Base-by-base conservation (phyloP, 2,113 vertebrate species). In the Gymnogyps californianus region DNA sequence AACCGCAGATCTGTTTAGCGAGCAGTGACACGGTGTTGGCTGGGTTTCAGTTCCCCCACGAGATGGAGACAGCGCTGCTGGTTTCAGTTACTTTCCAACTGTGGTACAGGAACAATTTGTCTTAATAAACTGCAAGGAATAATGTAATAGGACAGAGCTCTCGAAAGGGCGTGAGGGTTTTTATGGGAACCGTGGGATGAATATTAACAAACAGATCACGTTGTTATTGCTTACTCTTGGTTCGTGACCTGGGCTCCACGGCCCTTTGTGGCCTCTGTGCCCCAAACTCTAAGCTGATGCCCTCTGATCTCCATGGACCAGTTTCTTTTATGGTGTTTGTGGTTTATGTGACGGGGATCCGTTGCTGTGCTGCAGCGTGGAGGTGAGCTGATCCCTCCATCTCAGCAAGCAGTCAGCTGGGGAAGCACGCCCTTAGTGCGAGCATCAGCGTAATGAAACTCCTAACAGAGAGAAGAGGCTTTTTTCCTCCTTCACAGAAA, bases 41-140 rank as follows among this genome's bases (percentile, higher is more conserved):
- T 28, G 67, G 94, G 67, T 25, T 81, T 90, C 94, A 32, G 61
- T 46, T 89, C 84, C 90, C 78, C 85, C 87, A 77, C 11, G 72
- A 87, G 93, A 91, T 90, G 88, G 94, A 89, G 85, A 81, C 88
- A 87, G 69, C 2, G 12, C 93, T 87, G 90, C 94, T 95, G 83
- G 40, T 34, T 92, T 84, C 44, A 4, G 49, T 81, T 65, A 15
- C 46, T 51, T 57, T 46, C 90, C 85, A 84, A 4, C 64, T n/a
- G 64, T 47, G 78, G 78, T 11, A 18, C 13, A 44, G 78, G 59
- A 87, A 78, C 65, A 26, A 64, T 88, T 94, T 95, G 29, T 88
- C 82, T 88, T n/a, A 46, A 90, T 92, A 78, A 79, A 76, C 67
- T 34, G 51, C 0, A 3, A 76, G 83, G 79, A 54, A 20, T 79